Percentiles rank a stretch among this genome's conserved stretches.
Conservation (phyloP, 2,797 vertebrate species). For the Pangasius sanitwongsei region DNA sequence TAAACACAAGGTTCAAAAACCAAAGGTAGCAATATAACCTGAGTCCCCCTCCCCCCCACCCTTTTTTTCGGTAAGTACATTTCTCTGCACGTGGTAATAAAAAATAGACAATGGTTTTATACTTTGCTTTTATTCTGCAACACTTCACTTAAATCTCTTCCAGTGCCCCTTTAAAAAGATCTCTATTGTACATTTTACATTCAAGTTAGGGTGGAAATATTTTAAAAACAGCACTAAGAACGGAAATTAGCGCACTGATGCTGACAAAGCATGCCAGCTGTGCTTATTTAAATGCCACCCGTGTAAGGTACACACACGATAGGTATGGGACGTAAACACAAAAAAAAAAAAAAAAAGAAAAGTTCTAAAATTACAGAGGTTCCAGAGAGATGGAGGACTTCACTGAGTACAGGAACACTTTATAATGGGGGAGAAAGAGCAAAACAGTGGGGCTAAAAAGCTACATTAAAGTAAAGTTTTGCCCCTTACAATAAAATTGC, state of each 20-base stretch:
- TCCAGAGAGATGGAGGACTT: constrained; percentile 63
- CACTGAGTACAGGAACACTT: constrained; percentile 72
- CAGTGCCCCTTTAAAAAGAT: constrained; percentile 76
- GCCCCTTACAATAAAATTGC: constrained; percentile 70
- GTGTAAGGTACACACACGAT: constrained; percentile 37
- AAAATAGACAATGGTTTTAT: constrained; percentile 1
- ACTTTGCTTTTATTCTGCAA: constrained; percentile 78
- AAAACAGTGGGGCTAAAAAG: background rate
- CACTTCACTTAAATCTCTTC: constrained; percentile 77
- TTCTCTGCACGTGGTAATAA: background rate
- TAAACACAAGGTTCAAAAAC: constrained; percentile 16
- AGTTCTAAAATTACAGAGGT: constrained; percentile 52
- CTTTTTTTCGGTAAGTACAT: background rate
- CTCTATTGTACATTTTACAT: constrained; percentile 67
- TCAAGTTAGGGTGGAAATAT: constrained; percentile 68
- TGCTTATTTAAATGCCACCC: constrained; percentile 71
- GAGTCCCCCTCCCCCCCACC: background rate
- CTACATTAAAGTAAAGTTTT: constrained; percentile 64
- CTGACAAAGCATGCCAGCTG: constrained; percentile 66
- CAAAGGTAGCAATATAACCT: constrained; percentile 1
- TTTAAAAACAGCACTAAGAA: constrained; percentile 71
- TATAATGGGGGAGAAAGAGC: constrained; percentile 56
- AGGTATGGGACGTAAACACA: constrained; percentile 27
- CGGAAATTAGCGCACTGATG: constrained; percentile 63
- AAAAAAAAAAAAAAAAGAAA: constrained; percentile 40